Evolutionary conservation across 2,797 vertebrate species (phyloP).

Genomic region (Nyctibius grandis): DNA sequence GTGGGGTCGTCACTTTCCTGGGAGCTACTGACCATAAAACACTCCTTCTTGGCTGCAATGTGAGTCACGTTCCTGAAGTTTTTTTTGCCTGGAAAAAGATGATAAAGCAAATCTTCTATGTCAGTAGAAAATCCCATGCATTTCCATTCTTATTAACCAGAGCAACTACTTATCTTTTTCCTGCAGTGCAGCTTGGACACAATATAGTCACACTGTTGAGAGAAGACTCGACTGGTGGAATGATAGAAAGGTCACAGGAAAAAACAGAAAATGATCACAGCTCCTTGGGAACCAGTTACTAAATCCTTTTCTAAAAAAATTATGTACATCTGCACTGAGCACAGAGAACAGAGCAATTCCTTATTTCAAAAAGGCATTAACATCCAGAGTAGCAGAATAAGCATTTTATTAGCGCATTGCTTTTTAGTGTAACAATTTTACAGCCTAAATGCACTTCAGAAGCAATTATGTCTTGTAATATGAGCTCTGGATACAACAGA

Average conservation of each 20-base stretch:
- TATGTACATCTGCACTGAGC: not conserved
- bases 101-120: not conserved
- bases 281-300: not conserved
- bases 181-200: not conserved
- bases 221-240: not conserved
- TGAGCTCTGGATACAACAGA: not conserved
- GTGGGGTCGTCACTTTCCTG: not conserved
- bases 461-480: not conserved
- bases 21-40: not conserved
- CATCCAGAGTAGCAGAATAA: not conserved
- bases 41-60: not conserved
- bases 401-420: not conserved
- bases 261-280: not conserved
- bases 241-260: not conserved
- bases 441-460: not conserved
- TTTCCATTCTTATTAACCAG: not conserved
- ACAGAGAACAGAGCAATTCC: not conserved
- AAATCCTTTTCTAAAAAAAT: not conserved
- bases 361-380: not conserved
- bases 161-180: not conserved
- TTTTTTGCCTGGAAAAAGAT: not conserved
- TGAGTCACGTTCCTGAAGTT: not conserved
- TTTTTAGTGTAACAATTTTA: not conserved
- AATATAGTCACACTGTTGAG: not conserved
- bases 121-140: not conserved